Evolutionary conservation across 1,140 invertebrate genomes (phyloP).

Genomic region (Micrasema longulum): DNA sequence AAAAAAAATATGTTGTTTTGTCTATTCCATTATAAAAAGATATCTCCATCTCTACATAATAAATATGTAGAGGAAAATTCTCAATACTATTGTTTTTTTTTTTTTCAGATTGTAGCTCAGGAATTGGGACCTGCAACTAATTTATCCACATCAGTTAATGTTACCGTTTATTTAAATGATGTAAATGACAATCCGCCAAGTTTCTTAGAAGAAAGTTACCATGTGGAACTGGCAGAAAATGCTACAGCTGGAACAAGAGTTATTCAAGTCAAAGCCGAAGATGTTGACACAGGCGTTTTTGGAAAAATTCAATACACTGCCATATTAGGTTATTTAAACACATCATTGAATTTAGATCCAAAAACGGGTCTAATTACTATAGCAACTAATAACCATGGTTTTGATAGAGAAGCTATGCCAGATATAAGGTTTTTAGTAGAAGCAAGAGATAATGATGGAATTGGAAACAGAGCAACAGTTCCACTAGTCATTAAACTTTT

Average conservation of each 20-base stretch:
- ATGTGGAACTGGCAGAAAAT: constrained; percentile 83
- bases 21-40: no score
- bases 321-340: constrained; percentile 80
- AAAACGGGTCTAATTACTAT: constrained; percentile 84
- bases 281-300: constrained; percentile 79
- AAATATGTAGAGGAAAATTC: no score
- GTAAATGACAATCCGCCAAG: constrained; percentile 90
- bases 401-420: constrained; percentile 86
- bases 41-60: no score
- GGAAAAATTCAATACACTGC: constrained; percentile 81
- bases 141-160: constrained; percentile 77
- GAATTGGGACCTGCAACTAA: constrained; percentile 82
- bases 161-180: constrained; percentile 86
- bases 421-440: constrained; percentile 84
- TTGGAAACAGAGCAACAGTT: constrained; percentile 79
- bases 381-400: constrained; percentile 76
- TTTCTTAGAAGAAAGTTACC: constrained; percentile 80
- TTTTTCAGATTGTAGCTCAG: constrained; percentile 78
- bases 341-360: constrained; percentile 82
- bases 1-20: no score
- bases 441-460: constrained; percentile 86
- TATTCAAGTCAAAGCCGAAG: constrained; percentile 79
- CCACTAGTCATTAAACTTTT: constrained; percentile 80
- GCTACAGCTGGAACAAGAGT: constrained; percentile 80
- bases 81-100: no score